Evolutionary conservation across 2,888 invertebrate genomes (phyloP).

Genomic region (Acholoe squamosa): DNA sequence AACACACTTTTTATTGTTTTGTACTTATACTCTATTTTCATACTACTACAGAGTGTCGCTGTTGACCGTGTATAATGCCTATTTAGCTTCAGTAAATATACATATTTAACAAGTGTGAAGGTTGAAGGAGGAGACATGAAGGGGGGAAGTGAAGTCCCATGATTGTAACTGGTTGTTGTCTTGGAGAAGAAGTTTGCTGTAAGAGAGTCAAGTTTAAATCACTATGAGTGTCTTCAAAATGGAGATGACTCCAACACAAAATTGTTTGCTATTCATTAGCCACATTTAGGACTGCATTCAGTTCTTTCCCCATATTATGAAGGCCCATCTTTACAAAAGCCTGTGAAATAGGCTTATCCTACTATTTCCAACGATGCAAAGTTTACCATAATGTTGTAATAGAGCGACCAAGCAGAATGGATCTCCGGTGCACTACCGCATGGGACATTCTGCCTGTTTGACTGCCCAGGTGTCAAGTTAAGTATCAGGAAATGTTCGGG

Average conservation of each 20-base stretch:
- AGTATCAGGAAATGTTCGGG: not conserved
- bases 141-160: constrained; percentile 35
- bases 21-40: constrained; percentile 48
- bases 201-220: not conserved
- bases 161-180: not conserved
- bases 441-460: too few species aligned
- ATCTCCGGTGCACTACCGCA: too few species aligned
- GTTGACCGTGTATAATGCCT: constrained; percentile 36
- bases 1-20: constrained; percentile 43
- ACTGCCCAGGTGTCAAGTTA: not conserved
- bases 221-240: too few species aligned
- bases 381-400: not conserved
- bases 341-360: too few species aligned
- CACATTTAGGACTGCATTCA: too few species aligned
- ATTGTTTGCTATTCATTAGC: too few species aligned
- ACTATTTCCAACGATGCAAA: too few species aligned
- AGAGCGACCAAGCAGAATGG: too few species aligned
- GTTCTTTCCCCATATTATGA: too few species aligned
- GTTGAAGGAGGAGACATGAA: not conserved
- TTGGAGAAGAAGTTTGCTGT: constrained; percentile 20
- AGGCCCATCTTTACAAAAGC: too few species aligned
- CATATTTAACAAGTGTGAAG: constrained; percentile 18
- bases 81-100: constrained; percentile 44
- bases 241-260: too few species aligned
- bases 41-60: constrained; percentile 42